Evolutionary conservation across 1,140 invertebrate genomes (phyloP).

Genomic region (Panagrolaimus sp.): DNA sequence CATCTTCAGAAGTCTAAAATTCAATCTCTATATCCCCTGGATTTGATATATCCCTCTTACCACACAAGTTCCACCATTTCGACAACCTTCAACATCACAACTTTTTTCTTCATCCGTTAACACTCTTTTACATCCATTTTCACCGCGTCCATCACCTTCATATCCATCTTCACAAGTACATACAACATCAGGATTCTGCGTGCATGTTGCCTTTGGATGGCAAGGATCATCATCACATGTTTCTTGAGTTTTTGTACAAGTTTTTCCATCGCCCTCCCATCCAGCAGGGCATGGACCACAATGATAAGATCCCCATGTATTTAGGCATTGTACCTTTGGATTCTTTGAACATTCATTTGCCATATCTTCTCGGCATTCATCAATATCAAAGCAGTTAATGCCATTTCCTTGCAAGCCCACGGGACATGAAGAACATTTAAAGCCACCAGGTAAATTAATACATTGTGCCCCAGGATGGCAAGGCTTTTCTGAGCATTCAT

Average conservation of each 20-base stretch:
- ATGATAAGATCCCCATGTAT: constrained; percentile 58
- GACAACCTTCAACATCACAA: not conserved
- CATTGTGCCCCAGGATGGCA: constrained; percentile 51
- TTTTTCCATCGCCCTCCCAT: constrained; percentile 59
- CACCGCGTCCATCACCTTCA: constrained; percentile 54
- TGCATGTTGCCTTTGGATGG: not conserved
- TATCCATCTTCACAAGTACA: constrained; percentile 59
- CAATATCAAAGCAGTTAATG: constrained; percentile 44
- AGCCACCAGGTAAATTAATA: constrained; percentile 51
- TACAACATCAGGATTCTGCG: not conserved
- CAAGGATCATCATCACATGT: constrained; percentile 30
- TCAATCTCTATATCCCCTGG: no score
- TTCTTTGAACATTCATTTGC: constrained; percentile 47
- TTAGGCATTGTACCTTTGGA: constrained; percentile 49
- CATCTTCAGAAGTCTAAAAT: no score
- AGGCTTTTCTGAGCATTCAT: constrained; percentile 49
- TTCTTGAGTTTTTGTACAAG: constrained; percentile 37
- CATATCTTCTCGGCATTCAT: constrained; percentile 45
- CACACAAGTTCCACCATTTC: not conserved
- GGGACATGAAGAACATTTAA: constrained; percentile 47
- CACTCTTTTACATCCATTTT: not conserved
- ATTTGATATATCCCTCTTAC: not conserved
- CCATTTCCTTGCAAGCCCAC: constrained; percentile 48
- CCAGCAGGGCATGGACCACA: constrained; percentile 61
- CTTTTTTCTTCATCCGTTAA: not conserved